Conservation (phyloP, 1,140 invertebrate species). For the Neodiprion virginianus region DNA sequence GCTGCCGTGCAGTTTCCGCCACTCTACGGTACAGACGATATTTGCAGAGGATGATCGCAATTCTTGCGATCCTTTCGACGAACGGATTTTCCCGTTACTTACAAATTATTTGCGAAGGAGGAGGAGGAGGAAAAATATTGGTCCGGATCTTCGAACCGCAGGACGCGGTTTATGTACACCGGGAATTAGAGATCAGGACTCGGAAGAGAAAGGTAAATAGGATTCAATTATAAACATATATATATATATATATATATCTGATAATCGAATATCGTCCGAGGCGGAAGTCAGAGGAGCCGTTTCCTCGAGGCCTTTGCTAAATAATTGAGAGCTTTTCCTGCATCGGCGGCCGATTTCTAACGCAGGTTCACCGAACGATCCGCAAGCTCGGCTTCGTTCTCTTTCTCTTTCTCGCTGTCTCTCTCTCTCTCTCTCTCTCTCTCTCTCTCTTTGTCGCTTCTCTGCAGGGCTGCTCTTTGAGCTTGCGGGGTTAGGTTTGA, state of each 20-base stretch:
- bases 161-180: no score
- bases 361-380: background rate
- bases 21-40: background rate
- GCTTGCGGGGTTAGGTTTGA: background rate
- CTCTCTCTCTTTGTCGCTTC: no score
- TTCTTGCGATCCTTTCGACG: background rate
- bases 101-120: no score
- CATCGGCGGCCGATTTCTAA: background rate
- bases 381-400: background rate
- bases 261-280: background rate
- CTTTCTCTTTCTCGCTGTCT: background rate
- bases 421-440: no score
- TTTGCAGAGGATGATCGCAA: background rate
- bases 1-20: background rate
- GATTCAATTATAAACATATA: background rate
- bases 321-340: background rate
- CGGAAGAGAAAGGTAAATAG: constrained; percentile 1
- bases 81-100: background rate
- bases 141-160: no score
- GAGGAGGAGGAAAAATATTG: no score
- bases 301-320: background rate
- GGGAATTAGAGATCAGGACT: background rate
- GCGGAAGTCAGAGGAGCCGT: background rate
- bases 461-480: background rate
- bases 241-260: background rate